Evolutionary conservation across 2,888 invertebrate genomes (phyloP), one percentile per base, ranked within the genome.

Genomic region (Colletes collaris): DNA sequence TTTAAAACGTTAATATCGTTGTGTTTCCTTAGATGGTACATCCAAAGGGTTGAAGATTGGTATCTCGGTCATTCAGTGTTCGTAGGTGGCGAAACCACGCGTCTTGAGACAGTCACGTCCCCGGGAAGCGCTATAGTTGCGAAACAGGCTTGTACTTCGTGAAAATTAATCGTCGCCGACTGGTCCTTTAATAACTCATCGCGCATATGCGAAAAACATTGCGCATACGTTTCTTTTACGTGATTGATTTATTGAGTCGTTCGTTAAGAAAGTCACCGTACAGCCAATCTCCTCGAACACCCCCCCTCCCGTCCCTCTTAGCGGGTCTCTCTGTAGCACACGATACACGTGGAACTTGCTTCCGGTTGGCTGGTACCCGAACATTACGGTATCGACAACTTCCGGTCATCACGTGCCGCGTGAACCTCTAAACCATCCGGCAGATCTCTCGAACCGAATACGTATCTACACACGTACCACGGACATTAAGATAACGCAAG

Each of bases 371-470:
- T 80, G 83, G 80, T 82, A 89, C 87, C 84, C 87, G 86, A 89
- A 89, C 88, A 87, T 90, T 90, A 89, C 89, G 87, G 91, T 90
- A 90, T 91, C 89, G 88, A 85, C 89, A 83, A 86, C 88, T 91
- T 92, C 91, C 91, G 89, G 88, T 89, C 83, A 85, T 81, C 85
- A 59, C 67, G 65, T 76, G 56, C 64, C 52, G 52, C 35, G 65
- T 52, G 75, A 63, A 66, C 59, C 79, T 67, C 66, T 37, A 69
- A 58, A 52, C 56, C 72, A 56, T 60, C 69, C 66, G 62, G 60
- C 19, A 40, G 79, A 79, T 81, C 76, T 81, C 71, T 27, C 60
- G 65, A 81, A 68, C 71, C 71, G 72, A 68, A 75, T 65, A 78
- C 76, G 65, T 73, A 73, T 78, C 77, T 68, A 56, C 76, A 4